Conservation (phyloP, 2,113 vertebrate genomes). For the Tenebrosternarchus preto region DNA sequence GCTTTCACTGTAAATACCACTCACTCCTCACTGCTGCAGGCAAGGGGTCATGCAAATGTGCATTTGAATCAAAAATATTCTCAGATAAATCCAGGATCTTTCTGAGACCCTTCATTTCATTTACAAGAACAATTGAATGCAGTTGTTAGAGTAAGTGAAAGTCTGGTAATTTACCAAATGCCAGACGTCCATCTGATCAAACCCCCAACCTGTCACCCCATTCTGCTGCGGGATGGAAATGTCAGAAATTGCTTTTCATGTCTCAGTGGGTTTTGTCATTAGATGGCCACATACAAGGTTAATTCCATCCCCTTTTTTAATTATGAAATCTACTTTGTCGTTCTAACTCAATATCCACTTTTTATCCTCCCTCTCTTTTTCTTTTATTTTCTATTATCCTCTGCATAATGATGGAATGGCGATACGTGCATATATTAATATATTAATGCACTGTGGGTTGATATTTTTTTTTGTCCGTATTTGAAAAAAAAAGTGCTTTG, state of each 20-base stretch:
- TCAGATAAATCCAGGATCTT: constrained; percentile 4
- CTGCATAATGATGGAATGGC: no score
- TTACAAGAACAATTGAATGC: constrained; percentile 60
- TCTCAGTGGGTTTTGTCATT: constrained; percentile 79
- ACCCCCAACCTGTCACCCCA: constrained; percentile 60
- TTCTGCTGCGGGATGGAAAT: constrained; percentile 74
- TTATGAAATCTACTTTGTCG: constrained; percentile 57
- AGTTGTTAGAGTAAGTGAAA: constrained; percentile 74
- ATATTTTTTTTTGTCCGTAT: neutral
- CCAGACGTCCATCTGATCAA: constrained; percentile 68
- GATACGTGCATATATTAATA: no score
- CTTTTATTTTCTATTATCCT: no score
- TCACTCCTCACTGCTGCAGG: neutral
- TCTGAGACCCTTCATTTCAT: constrained; percentile 61
- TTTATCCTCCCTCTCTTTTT: constrained; percentile 13
- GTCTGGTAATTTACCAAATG: constrained; percentile 76
- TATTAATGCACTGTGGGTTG: no score
- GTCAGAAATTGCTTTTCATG: constrained; percentile 76
- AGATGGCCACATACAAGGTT: constrained; percentile 79
- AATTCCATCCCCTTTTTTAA: constrained; percentile 72
- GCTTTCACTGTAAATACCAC: neutral
- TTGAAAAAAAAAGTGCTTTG: neutral
- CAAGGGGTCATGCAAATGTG: neutral
- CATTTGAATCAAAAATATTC: neutral
- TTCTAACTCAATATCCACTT: constrained; percentile 60